Conservation (phyloP, 2,113 vertebrate genomes). For the Nothobranchius furzeri region DNA sequence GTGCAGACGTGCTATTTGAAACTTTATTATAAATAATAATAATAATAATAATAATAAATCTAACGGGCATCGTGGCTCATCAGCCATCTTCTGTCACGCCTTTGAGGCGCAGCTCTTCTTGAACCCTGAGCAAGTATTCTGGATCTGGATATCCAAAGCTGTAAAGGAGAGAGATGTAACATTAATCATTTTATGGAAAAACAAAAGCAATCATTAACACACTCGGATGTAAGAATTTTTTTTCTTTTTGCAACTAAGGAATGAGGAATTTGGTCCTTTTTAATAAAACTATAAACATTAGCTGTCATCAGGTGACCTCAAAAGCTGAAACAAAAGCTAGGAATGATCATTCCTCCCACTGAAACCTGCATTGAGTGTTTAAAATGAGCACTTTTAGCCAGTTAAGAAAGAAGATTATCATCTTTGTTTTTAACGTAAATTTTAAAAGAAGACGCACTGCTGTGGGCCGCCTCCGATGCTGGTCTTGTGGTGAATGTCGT, state of each 20-base stretch:
- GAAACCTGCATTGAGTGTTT: no score
- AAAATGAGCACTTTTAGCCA: no score
- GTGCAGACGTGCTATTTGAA: constrained; percentile 1
- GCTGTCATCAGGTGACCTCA: no score
- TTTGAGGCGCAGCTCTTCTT: constrained; percentile 82
- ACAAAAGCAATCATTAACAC: background rate
- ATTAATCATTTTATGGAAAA: background rate
- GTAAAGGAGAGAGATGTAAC: constrained; percentile 22
- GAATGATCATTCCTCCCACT: no score
- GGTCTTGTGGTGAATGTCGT: constrained; percentile 92
- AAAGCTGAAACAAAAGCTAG: no score
- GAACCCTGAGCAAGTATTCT: constrained; percentile 81
- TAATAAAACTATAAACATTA: no score
- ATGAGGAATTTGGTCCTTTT: no score
- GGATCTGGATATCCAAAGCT: constrained; percentile 87
- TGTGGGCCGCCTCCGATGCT: constrained; percentile 83
- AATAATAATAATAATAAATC: constrained; percentile 5
- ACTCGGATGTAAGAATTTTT: no score
- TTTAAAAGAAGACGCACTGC: constrained; percentile 64
- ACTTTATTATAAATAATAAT: no score
- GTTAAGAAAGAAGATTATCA: no score
- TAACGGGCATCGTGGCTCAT: constrained; percentile 11
- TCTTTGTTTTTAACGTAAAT: no score
- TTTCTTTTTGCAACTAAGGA: no score
- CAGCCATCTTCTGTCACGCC: constrained; percentile 74